Conservation (phyloP, 1,140 invertebrate genomes). For the Drosophila ercepeae region DNA sequence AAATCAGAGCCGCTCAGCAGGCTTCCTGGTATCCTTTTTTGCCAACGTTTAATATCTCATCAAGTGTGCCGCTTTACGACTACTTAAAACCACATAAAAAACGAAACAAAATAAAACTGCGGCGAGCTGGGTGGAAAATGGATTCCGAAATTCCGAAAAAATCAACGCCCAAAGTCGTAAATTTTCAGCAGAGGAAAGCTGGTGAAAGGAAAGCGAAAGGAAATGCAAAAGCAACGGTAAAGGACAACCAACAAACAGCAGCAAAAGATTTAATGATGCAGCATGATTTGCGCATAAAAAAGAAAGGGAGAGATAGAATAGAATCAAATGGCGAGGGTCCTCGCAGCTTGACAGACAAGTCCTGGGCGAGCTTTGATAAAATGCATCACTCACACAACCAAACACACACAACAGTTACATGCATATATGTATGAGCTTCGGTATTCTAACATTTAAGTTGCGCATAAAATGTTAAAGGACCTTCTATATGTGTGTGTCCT, state of each 20-base stretch:
- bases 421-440: constrained; percentile 5
- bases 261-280: constrained; percentile 80
- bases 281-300: constrained; percentile 82
- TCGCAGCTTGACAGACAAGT: constrained; percentile 60
- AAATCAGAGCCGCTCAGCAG: not conserved
- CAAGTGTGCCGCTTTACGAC: constrained; percentile 81
- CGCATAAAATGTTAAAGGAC: constrained; percentile 63
- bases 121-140: constrained; percentile 1
- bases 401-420: constrained; percentile 11
- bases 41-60: constrained; percentile 78
- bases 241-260: constrained; percentile 24
- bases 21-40: constrained; percentile 32
- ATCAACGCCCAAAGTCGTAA: constrained; percentile 80
- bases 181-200: constrained; percentile 39
- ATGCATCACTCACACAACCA: constrained; percentile 40
- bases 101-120: constrained; percentile 33
- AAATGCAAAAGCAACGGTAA: constrained; percentile 58
- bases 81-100: constrained; percentile 81
- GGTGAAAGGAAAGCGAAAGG: constrained; percentile 76
- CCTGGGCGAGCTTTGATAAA: constrained; percentile 72
- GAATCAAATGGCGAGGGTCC: constrained; percentile 31
- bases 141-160: constrained; percentile 55
- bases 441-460: constrained; percentile 45
- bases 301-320: constrained; percentile 46
- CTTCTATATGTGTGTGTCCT: constrained; percentile 17